Base-by-base conservation (phyloP, 2,888 invertebrate species). In the Sinopyrophorus schimmeli region DNA sequence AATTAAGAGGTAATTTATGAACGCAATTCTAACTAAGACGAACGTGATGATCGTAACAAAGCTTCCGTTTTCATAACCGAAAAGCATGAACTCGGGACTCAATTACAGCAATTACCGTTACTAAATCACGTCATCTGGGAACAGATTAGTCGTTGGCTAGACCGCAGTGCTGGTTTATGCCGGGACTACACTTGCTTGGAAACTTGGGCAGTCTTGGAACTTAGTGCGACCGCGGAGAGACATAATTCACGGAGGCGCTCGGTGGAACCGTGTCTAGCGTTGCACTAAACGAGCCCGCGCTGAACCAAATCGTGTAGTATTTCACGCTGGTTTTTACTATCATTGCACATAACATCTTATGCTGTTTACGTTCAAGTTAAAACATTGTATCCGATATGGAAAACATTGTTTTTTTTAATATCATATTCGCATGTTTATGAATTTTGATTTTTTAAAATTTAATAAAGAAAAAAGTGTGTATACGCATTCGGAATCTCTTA, bases 111-210 rank as follows among this genome's bases (percentile, higher is more conserved):
- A 70, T 69, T 69, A 69, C 67, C 67, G 63, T 64, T 58, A 64
- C 60, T 71, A 72, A 73, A 73, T 73, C 70, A 71, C 70, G 67
- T 67, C 67, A 65, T 68, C 63, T 64, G 57, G 66, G 61, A 67
- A 65, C 66, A 70, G 69, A 71, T 71, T 69, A 70, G 69, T 66
- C 66, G 67, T 66, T 66, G 58, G 65, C 60, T 65, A 60, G 63
- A 68, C 69, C 69, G 60, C 68, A 65, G 35, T 38, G 35, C 43
- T 47, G 41, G 47, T 47, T 52, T 51, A 52, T 42, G 41, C 53
- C 47, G 48, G 51, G 46, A 55, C 51, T 53, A 48, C 46, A 48
- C 47, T 52, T 52, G 42, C 62, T 64, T 61, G 58, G 59, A 66
- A 68, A 68, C 61, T 67, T 67, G 64, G 63, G 64, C 65, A 64